These are phyloP conservation scores for Eudemis profundana DNA, from an alignment of 2,888 invertebrate genomes.

Conservation along the genomic window DNA sequence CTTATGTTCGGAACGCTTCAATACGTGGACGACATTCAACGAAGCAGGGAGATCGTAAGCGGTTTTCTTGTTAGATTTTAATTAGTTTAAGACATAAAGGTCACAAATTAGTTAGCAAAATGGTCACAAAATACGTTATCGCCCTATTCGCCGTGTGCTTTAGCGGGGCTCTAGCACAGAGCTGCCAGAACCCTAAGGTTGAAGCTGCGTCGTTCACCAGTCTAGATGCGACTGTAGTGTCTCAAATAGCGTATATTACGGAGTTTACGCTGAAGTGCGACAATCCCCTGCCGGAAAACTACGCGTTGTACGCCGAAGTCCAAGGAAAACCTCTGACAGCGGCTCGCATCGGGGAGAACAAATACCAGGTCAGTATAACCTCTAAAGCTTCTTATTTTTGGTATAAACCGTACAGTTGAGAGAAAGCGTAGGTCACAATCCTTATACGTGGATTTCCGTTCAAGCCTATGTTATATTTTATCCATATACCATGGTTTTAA, in stretches of 20 bases:
- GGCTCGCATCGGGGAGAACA: slow-evolving; percentile 90
- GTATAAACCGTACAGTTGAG: neutral
- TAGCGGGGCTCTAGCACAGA: slow-evolving; percentile 62
- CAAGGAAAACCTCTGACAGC: slow-evolving; percentile 94
- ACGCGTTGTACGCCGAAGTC: slow-evolving; percentile 95
- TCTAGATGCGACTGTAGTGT: slow-evolving; percentile 95
- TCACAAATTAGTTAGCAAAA: slow-evolving; percentile 64
- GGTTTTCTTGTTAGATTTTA: slow-evolving; percentile 53
- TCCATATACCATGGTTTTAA: too few relatives aligned
- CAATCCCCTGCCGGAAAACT: slow-evolving; percentile 86
- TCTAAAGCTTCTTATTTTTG: neutral
- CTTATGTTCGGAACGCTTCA: slow-evolving; percentile 46
- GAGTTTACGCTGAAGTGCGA: slow-evolving; percentile 95
- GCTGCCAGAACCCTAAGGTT: slow-evolving; percentile 87
- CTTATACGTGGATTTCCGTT: neutral
- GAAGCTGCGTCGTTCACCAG: slow-evolving; percentile 94
- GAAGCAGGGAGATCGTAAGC: slow-evolving; percentile 48
- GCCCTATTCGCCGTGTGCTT: slow-evolving; percentile 63
- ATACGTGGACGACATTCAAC: slow-evolving; percentile 37
- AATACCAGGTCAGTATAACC: slow-evolving; percentile 90
- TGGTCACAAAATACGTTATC: slow-evolving; percentile 75
- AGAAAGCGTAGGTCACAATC: neutral
- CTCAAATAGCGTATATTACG: slow-evolving; percentile 95
- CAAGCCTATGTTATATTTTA: neutral
- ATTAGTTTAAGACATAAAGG: slow-evolving; percentile 55